These are phyloP conservation scores for Blomia tropicalis DNA, from an alignment of 2,888 invertebrate species.

Conservation along the genomic window DNA sequence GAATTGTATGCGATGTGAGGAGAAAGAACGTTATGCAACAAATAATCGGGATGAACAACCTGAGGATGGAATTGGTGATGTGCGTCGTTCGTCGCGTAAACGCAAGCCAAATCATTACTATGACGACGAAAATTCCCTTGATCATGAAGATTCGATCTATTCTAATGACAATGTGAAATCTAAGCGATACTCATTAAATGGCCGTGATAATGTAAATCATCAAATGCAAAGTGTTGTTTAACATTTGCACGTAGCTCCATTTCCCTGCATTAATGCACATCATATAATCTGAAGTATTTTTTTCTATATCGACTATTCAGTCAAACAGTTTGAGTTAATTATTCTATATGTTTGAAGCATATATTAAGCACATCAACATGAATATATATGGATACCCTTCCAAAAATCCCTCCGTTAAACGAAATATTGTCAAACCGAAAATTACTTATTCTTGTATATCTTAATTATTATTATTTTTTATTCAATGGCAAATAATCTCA, in stretches of 20 bases:
- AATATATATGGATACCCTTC: too few species aligned
- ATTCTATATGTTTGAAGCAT: background rate
- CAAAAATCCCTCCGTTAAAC: too few species aligned
- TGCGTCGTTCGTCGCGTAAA: background rate
- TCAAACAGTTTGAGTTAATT: background rate
- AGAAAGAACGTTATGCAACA: background rate
- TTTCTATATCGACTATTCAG: too few species aligned
- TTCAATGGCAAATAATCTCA: background rate
- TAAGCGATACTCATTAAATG: background rate
- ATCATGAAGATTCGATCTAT: background rate
- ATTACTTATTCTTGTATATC: background rate
- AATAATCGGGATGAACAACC: background rate
- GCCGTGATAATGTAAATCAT: background rate
- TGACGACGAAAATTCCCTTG: background rate
- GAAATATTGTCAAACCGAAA: background rate
- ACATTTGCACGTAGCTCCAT: too few species aligned
- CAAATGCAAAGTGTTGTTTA: background rate
- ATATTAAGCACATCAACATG: background rate
- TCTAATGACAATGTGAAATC: background rate
- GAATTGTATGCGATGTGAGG: conserved; percentile 1
- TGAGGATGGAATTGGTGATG: background rate
- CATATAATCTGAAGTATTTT: too few species aligned
- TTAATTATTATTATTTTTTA: too few species aligned
- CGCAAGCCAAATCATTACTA: conserved; percentile 14
- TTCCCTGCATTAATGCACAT: too few species aligned